Evolutionary conservation across 1,140 invertebrate species (phyloP).

Genomic region (Atta texana): DNA sequence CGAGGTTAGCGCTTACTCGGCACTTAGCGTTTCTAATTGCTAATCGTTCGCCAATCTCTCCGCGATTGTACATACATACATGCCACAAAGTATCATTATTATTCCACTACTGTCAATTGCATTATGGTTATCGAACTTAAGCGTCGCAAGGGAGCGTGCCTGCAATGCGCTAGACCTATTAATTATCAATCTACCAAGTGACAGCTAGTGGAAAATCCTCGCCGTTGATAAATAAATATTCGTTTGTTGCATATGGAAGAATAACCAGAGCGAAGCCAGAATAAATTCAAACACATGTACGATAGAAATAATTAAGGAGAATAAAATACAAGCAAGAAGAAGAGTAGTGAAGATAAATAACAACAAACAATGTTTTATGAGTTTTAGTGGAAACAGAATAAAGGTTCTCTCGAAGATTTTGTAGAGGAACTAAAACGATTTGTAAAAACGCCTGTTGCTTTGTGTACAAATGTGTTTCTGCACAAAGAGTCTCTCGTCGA

Average conservation of each 20-base stretch:
- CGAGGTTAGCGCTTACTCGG: constrained; percentile 14
- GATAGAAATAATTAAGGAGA: neutral
- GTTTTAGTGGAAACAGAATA: neutral
- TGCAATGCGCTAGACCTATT: neutral
- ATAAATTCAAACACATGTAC: neutral
- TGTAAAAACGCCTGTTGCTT: constrained; percentile 33
- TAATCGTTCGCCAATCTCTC: constrained; percentile 35
- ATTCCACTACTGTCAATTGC: neutral
- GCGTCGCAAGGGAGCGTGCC: neutral
- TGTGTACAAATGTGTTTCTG: constrained; percentile 27
- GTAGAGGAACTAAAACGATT: constrained; percentile 5
- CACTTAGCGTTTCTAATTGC: constrained; percentile 46
- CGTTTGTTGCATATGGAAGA: neutral
- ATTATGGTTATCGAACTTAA: constrained; percentile 4
- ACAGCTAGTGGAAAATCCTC: neutral
- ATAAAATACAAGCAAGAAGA: neutral
- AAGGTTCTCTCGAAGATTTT: neutral
- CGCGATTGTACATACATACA: constrained; percentile 4
- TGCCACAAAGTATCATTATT: neutral
- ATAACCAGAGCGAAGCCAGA: too few species aligned
- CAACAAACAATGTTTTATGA: neutral
- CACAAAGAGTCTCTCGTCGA: constrained; percentile 22
- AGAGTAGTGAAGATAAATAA: neutral
- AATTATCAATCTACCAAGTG: neutral
- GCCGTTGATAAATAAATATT: neutral